Base-by-base conservation (phyloP, 2,888 invertebrate species). In the Drosophila atripex region DNA sequence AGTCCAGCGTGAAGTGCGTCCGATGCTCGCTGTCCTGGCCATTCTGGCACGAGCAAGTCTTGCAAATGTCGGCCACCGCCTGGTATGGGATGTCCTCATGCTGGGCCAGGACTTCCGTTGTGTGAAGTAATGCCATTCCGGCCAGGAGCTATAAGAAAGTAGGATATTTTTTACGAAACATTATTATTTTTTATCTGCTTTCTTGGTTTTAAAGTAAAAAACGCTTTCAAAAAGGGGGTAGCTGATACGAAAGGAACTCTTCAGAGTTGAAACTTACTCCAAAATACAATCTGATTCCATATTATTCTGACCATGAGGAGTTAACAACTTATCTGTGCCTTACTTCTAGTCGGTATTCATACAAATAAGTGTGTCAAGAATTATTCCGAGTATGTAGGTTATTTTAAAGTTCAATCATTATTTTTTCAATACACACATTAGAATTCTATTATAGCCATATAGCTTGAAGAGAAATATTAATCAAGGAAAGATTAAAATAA, bases 51-150 rank as follows among this genome's bases (percentile, higher is more conserved):
- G 73, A 41, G 64, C 92, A 92, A 11, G 80, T 89, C 51, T 88
- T 71, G 60, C 91, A 91, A 21, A 91, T 90, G 2, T 90, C 77
- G 11, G 71, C 51, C 46, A 89, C 88, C 30, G 89, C 73, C 71
- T 91, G 88, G 45, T 91, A 91, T 0, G 91, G 90, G 32, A 90
- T 89, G 9, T 88, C 79, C 71, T 90, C 90, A 58, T 87, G 88
- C 51, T 91, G 91, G 1, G 75, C 82, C 8, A 51, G 18, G 2
- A 65, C 59, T 21, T 16, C 57, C 18, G 30, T 7, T 14, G 47
- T 39, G 16, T 70, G 30, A 55, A 80, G 43, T 21, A 75, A 14
- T 0, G 51, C 45, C 28, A 23, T 50, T 11, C 38, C 50, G 11
- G 28, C 58, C 1, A 84, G 47, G 7, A 86, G 50, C 90, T 90